phyloP scores from a whole-genome alignment of 2,113 vertebrate species.

The Anas platyrhynchos region DNA sequence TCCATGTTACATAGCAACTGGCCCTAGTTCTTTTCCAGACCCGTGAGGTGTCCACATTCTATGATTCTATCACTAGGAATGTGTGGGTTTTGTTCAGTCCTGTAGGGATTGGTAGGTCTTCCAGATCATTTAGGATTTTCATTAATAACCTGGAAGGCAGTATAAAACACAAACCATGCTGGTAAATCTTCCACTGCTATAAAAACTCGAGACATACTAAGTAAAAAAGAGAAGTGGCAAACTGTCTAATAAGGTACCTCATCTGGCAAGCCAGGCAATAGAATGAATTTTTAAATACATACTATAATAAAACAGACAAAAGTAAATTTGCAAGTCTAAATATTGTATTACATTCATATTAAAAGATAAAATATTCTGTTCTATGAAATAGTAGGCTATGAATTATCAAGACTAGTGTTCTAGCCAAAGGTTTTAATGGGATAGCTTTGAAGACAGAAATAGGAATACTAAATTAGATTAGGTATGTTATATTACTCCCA shows the following conservation, averaged over 20 bases:
- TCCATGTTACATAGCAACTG: not conserved
- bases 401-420: conserved; percentile 4
- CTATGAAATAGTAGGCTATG: conserved; percentile 1
- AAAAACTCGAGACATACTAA: not conserved
- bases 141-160: not conserved
- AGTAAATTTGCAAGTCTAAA: conserved; percentile 46
- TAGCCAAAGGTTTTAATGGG: conserved; percentile 10
- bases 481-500: not conserved
- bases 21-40: not conserved
- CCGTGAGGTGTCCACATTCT: too few species aligned
- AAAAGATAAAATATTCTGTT: conserved; percentile 32
- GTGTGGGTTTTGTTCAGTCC: not conserved
- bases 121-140: not conserved
- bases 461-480: not conserved
- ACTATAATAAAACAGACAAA: conserved; percentile 21
- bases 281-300: conserved; percentile 30
- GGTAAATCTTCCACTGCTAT: not conserved
- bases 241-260: not conserved
- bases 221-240: not conserved
- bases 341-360: conserved; percentile 27
- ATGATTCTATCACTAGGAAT: not conserved
- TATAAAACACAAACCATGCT: not conserved
- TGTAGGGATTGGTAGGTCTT: not conserved
- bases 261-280: not conserved
- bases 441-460: conserved; percentile 19